Conservation (phyloP, 2,113 vertebrate species). For the Entomyzon cyanotis region DNA sequence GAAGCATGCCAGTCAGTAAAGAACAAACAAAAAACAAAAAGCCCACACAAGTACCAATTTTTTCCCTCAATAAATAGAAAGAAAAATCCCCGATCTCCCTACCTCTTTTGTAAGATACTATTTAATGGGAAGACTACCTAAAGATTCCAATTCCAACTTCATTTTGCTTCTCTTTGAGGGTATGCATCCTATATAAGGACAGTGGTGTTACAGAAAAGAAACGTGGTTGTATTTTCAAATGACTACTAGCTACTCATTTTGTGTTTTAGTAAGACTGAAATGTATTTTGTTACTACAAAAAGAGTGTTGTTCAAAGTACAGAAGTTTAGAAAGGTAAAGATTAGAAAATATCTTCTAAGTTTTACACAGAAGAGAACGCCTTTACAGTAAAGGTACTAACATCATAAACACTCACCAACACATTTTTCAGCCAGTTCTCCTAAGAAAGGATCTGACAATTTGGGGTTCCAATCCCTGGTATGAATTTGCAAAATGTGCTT, state of each 20-base stretch:
- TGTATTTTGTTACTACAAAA: not conserved
- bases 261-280: not conserved
- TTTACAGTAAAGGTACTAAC: not conserved
- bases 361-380: not conserved
- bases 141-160: not conserved
- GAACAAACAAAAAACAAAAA: not conserved
- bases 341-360: not conserved
- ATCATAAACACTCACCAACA: conserved; percentile 86
- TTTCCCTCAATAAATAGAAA: not conserved
- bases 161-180: conserved; percentile 4
- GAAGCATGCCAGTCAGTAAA: conserved; percentile 41
- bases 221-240: not conserved
- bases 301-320: not conserved
- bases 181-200: not conserved
- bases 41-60: not conserved
- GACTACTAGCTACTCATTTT: not conserved
- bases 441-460: conserved; percentile 90
- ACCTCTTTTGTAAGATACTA: not conserved
- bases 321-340: not conserved
- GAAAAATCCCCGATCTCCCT: not conserved
- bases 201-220: conserved; percentile 17
- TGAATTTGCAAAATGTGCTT: conserved; percentile 99
- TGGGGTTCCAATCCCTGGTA: conserved; percentile 97
- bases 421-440: conserved; percentile 98
- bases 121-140: not conserved